phyloP scores from a whole-genome alignment of 35 echinoderm and acorn worm genomes.

The Apostichopus californicus region DNA sequence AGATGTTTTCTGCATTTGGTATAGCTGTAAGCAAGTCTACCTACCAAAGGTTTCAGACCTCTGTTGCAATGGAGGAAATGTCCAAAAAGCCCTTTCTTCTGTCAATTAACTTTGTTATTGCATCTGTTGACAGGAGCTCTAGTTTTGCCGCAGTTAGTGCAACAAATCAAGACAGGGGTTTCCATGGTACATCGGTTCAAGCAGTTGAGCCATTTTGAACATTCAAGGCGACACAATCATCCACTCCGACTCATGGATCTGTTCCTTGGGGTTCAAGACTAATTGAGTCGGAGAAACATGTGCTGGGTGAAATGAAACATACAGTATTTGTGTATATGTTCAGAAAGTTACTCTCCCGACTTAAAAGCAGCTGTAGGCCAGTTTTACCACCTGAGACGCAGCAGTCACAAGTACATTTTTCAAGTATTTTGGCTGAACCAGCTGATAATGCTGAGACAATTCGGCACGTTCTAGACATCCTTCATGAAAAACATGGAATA shows the following conservation, averaged over 20 bases:
- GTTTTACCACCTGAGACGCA: not conserved
- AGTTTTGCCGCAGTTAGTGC: slow-evolving; percentile 28
- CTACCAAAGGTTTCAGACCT: too few species aligned
- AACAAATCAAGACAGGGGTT: not conserved
- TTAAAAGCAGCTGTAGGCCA: too few species aligned
- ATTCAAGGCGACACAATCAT: too few species aligned
- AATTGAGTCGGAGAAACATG: not conserved
- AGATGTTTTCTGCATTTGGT: too few species aligned
- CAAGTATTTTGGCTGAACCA: slow-evolving; percentile 39
- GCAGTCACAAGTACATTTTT: not conserved
- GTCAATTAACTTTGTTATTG: too few species aligned
- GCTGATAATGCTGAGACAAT: slow-evolving; percentile 40
- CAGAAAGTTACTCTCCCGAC: too few species aligned
- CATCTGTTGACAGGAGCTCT: slow-evolving; percentile 19
- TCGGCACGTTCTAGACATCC: slow-evolving; percentile 14
- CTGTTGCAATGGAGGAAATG: too few species aligned
- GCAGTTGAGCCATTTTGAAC: not conserved
- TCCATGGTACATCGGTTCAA: not conserved
- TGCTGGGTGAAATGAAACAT: not conserved
- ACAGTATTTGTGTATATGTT: too few species aligned
- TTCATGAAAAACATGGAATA: slow-evolving; percentile 40
- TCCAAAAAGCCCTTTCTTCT: too few species aligned
- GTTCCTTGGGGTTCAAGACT: too few species aligned
- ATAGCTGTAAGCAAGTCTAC: too few species aligned
- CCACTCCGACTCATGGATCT: too few species aligned